Conservation (phyloP, 1,140 invertebrate species). For the Tachypleus tridentatus region DNA sequence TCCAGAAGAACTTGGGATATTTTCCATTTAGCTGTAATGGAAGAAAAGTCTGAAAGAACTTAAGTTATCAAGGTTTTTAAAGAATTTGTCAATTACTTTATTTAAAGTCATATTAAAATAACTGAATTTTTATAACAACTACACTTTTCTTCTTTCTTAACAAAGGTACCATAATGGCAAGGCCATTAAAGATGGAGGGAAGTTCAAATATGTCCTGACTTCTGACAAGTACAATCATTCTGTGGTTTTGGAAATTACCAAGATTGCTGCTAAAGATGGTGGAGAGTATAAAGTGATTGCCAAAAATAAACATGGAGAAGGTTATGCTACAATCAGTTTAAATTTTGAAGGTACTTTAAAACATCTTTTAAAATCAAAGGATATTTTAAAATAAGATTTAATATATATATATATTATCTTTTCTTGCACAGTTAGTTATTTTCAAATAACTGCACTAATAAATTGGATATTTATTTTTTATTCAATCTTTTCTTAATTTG, state of each 20-base stretch:
- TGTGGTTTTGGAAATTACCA: conserved; percentile 66
- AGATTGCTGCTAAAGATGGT: conserved; percentile 68
- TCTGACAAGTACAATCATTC: conserved; percentile 48
- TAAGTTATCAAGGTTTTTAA: too few relatives aligned
- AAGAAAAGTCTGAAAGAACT: too few relatives aligned
- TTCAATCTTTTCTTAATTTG: background rate
- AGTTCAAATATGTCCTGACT: conserved; percentile 44
- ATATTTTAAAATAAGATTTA: background rate
- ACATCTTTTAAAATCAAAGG: conserved; percentile 2
- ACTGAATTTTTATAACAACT: too few relatives aligned
- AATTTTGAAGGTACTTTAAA: conserved; percentile 68
- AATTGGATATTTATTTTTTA: too few relatives aligned
- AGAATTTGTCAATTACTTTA: too few relatives aligned
- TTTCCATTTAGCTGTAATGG: too few relatives aligned
- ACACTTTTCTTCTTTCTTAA: conserved; percentile 5
- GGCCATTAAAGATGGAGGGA: conserved; percentile 57
- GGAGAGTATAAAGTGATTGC: conserved; percentile 89
- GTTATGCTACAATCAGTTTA: conserved; percentile 85
- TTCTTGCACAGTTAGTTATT: too few relatives aligned
- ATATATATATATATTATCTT: too few relatives aligned
- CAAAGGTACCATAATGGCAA: conserved; percentile 72
- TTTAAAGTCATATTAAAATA: too few relatives aligned
- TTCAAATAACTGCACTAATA: too few relatives aligned
- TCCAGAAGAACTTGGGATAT: too few relatives aligned
- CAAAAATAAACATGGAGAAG: conserved; percentile 82